Percentiles rank a stretch among this genome's conserved stretches.
phyloP scores from a whole-genome alignment of 1,140 invertebrate genomes.

The Sycobia sp. region DNA sequence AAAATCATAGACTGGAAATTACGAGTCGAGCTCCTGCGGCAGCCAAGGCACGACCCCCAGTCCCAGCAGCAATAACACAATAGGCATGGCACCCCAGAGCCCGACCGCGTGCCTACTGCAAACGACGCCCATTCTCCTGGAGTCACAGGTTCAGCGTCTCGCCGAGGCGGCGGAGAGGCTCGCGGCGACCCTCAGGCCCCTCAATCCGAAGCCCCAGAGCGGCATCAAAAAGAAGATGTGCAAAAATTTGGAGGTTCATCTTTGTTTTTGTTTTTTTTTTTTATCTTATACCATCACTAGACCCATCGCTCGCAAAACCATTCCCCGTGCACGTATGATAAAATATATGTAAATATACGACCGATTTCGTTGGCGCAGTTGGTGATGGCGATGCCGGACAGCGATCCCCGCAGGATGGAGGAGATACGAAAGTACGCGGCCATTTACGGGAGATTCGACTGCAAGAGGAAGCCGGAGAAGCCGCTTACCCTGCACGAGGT shows the following conservation, averaged over 20 bases:
- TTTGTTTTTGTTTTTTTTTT: constrained; percentile 26
- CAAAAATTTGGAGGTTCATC: constrained; percentile 82
- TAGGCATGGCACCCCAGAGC: constrained; percentile 60
- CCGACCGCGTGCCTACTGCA: constrained; percentile 61
- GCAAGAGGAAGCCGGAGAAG: constrained; percentile 94
- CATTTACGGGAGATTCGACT: constrained; percentile 96
- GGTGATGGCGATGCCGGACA: constrained; percentile 87
- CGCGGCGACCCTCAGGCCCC: constrained; percentile 79
- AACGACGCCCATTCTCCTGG: constrained; percentile 77
- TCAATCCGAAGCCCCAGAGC: constrained; percentile 87
- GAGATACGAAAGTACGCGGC: constrained; percentile 94
- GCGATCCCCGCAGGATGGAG: constrained; percentile 87
- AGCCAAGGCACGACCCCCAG: constrained; percentile 55
- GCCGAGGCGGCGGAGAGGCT: constrained; percentile 82
- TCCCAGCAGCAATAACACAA: constrained; percentile 56
- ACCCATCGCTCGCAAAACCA: neutral
- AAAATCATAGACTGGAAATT: no score
- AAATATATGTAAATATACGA: no score
- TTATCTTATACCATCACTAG: neutral
- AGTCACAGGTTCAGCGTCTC: constrained; percentile 83
- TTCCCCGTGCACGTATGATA: no score
- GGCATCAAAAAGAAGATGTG: constrained; percentile 93
- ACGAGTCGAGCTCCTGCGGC: constrained; percentile 55
- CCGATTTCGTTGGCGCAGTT: constrained; percentile 58
- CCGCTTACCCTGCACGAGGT: constrained; percentile 95